Percentiles rank a stretch among this genome's conserved stretches.
Evolutionary conservation across 1,140 invertebrate genomes (phyloP).

Genomic region (Dryas iulia): DNA sequence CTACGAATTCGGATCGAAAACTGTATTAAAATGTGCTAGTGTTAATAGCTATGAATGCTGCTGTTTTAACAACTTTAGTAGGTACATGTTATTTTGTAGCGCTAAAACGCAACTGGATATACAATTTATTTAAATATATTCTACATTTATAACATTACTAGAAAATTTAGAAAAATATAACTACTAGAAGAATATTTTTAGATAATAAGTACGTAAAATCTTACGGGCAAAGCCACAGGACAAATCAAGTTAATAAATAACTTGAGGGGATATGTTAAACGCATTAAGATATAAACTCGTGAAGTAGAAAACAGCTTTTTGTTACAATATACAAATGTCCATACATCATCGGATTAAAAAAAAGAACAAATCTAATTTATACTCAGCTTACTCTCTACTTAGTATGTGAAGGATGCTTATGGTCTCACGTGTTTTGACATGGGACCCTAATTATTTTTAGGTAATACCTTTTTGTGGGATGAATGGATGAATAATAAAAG

Average conservation of each 20-base stretch:
- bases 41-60: not conserved
- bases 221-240: not conserved
- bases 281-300: constrained; percentile 65
- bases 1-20: not conserved
- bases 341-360: constrained; percentile 58
- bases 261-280: constrained; percentile 53
- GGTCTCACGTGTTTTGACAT: constrained; percentile 70
- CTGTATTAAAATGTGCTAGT: not conserved
- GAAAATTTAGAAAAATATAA: not conserved
- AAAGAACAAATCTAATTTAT: constrained; percentile 49
- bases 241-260: not conserved
- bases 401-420: constrained; percentile 39
- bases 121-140: no score
- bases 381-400: constrained; percentile 14
- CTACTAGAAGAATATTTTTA: not conserved
- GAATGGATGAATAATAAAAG: constrained; percentile 41
- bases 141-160: not conserved
- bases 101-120: no score
- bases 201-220: not conserved
- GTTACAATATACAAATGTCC: constrained; percentile 44
- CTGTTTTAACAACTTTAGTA: not conserved
- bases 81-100: not conserved
- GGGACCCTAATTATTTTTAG: constrained; percentile 69
- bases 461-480: constrained; percentile 56
- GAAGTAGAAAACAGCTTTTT: constrained; percentile 38